A percentile compares a stretch with the other conserved stretches of the same genome.
Conservation (phyloP, 2,113 vertebrate genomes). For the Pachyramphus minor region DNA sequence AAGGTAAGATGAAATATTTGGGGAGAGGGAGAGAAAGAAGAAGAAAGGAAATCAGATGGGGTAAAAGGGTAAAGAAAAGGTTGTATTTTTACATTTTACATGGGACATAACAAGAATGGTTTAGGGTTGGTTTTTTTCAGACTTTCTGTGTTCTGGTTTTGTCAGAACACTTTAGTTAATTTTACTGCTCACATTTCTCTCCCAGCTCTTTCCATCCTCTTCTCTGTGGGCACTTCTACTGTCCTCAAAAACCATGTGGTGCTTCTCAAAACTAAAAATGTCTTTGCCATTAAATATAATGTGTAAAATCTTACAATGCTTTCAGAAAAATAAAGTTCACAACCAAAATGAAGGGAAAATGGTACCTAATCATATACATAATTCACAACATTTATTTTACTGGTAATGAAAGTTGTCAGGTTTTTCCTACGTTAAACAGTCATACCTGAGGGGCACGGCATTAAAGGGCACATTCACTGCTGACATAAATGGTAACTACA, state of each 20-base stretch:
- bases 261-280: constrained; percentile 22
- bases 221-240: background rate
- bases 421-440: background rate
- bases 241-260: background rate
- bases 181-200: background rate
- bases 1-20: constrained; percentile 14
- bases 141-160: background rate
- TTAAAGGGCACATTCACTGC: background rate
- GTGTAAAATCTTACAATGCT: constrained; percentile 21
- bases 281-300: constrained; percentile 43
- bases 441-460: background rate
- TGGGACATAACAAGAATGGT: background rate
- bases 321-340: background rate
- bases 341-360: constrained; percentile 36
- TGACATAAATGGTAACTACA: background rate
- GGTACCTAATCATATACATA: constrained; percentile 13
- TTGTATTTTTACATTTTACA: background rate
- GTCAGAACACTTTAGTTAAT: background rate
- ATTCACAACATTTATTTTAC: constrained; percentile 12
- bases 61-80: background rate
- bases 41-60: background rate
- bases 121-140: background rate
- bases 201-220: background rate
- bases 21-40: background rate
- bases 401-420: background rate